These are phyloP conservation scores for Mimas tiliae DNA, from an alignment of 2,888 invertebrate species.

Conservation along the genomic window DNA sequence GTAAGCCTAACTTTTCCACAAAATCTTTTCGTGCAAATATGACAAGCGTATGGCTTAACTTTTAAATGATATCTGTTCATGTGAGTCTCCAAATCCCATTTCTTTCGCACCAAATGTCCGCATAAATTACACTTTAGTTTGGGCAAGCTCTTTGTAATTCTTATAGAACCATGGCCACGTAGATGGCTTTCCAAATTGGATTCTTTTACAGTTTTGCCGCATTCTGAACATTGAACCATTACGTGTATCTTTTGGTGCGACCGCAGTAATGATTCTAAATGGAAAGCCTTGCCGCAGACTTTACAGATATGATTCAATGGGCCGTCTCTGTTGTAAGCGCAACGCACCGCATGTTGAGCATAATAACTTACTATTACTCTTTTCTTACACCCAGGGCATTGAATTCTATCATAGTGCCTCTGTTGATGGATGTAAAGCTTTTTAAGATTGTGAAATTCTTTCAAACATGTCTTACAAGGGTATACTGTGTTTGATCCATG, in stretches of 20 bases:
- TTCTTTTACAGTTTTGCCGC: conserved; percentile 45
- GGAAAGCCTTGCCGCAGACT: conserved; percentile 50
- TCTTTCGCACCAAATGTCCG: conserved; percentile 45
- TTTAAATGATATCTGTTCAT: conserved; percentile 53
- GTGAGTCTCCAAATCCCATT: conserved; percentile 49
- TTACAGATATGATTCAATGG: conserved; percentile 47
- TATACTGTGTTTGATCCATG: conserved; percentile 47
- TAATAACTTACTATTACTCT: conserved; percentile 49
- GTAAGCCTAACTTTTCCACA: conserved; percentile 49
- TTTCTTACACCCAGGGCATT: conserved; percentile 53
- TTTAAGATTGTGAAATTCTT: conserved; percentile 49
- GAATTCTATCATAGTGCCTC: conserved; percentile 52
- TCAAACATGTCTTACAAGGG: conserved; percentile 56
- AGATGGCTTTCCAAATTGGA: conserved; percentile 51
- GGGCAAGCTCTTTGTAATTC: conserved; percentile 21
- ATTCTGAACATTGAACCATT: conserved; percentile 47
- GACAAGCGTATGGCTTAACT: conserved; percentile 49
- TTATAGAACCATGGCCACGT: conserved; percentile 48
- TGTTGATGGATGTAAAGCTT: conserved; percentile 56
- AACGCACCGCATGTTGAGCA: conserved; percentile 46
- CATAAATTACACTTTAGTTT: conserved; percentile 42
- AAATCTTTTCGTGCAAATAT: conserved; percentile 50
- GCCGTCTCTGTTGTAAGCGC: conserved; percentile 35
- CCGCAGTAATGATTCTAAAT: conserved; percentile 41
- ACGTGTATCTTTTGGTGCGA: conserved; percentile 48